phyloP scores from a whole-genome alignment of 2,113 vertebrate species.

The Macrotis lagotis region DNA sequence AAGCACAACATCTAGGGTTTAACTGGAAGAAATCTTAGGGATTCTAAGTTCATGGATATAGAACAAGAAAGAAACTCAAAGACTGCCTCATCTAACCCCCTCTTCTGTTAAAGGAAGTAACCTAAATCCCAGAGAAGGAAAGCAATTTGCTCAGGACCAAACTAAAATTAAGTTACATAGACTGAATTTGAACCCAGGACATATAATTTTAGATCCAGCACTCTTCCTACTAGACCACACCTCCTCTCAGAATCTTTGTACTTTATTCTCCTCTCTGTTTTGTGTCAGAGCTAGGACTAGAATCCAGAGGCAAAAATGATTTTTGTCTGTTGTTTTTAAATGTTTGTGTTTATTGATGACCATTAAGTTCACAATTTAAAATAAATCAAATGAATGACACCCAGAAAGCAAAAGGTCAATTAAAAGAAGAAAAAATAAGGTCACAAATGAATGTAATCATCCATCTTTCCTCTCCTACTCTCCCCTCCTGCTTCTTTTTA shows the following conservation, averaged over 20 bases:
- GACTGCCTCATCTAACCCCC: neutral
- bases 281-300: neutral
- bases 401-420: neutral
- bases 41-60: neutral
- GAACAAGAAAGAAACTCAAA: neutral
- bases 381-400: neutral
- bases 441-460: constrained; percentile 62
- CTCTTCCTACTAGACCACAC: neutral
- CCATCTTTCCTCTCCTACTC: neutral
- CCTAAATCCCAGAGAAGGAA: neutral
- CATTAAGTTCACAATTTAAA: neutral
- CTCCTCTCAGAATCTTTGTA: neutral
- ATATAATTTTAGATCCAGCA: neutral
- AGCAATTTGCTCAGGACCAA: neutral
- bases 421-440: constrained; percentile 42
- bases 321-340: neutral
- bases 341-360: neutral
- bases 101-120: neutral
- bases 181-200: neutral
- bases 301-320: neutral
- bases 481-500: constrained; percentile 43
- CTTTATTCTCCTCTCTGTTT: neutral
- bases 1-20: neutral
- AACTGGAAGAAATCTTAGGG: neutral
- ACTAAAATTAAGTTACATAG: neutral